Evolutionary conservation across 2,113 vertebrate species (phyloP).

Genomic region (Rynchops niger): DNA sequence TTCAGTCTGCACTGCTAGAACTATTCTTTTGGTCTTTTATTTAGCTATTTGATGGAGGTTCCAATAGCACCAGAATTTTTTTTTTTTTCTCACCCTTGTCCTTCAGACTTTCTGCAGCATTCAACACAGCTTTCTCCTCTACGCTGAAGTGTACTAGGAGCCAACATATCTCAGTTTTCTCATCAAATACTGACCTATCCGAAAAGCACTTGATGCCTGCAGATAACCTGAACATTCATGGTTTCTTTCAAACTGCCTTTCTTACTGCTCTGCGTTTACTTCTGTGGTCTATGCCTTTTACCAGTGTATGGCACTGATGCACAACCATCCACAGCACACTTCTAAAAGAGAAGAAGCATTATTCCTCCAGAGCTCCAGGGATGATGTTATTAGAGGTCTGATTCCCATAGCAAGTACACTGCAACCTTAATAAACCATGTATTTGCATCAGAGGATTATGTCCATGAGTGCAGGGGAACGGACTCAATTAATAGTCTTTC

Average conservation of each 20-base stretch:
- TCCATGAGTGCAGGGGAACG: not conserved
- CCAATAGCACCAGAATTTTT: not conserved
- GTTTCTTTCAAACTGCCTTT: not conserved
- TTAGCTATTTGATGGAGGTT: not conserved
- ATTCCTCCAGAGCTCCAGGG: not conserved
- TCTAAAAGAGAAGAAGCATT: not conserved
- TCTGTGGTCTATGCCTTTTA: not conserved
- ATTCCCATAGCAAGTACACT: not conserved
- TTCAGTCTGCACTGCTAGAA: not conserved
- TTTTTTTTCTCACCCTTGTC: not conserved
- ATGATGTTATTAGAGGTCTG: slow-evolving; percentile 20
- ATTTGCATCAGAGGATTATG: slow-evolving; percentile 48
- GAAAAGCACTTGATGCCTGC: not conserved
- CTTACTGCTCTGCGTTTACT: not conserved
- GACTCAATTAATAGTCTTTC: slow-evolving; percentile 14
- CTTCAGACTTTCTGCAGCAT: not conserved
- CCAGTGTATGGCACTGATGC: not conserved
- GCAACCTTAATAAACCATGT: slow-evolving; percentile 41
- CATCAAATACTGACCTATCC: not conserved
- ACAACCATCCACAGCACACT: not conserved
- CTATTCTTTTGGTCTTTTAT: not conserved
- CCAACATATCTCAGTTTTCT: not conserved
- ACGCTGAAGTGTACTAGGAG: not conserved
- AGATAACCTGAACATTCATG: not conserved
- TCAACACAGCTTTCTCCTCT: not conserved